A percentile compares a stretch with the other conserved stretches of the same genome.
Conservation (phyloP, 2,888 invertebrate species). For the Notocelia uddmanniana region DNA sequence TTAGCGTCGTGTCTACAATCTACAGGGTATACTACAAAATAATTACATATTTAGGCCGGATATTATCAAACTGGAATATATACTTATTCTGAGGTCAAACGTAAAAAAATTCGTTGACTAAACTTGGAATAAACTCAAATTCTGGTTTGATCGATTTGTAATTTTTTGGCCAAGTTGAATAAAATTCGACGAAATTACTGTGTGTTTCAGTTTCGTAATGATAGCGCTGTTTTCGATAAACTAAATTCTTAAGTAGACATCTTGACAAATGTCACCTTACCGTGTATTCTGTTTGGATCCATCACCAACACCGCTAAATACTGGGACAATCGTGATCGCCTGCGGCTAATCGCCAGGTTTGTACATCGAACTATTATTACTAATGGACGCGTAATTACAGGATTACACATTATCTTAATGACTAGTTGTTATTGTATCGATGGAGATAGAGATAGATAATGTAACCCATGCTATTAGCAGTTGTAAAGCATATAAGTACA, state of each 20-base stretch:
- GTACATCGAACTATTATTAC: conserved; percentile 39
- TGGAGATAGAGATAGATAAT: conserved; percentile 12
- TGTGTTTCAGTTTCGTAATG: neutral
- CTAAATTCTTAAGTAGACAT: neutral
- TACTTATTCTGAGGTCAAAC: too few species aligned
- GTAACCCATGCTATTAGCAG: neutral
- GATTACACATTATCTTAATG: conserved; percentile 38
- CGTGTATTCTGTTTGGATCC: neutral
- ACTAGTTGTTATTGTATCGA: conserved; percentile 33
- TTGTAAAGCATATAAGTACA: conserved; percentile 5
- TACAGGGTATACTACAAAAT: too few species aligned
- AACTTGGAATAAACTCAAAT: too few species aligned
- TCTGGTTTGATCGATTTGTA: too few species aligned
- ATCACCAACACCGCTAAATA: neutral
- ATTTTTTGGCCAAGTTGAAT: too few species aligned
- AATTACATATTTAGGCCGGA: too few species aligned
- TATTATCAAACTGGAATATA: too few species aligned
- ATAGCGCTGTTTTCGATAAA: neutral
- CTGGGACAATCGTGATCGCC: conserved; percentile 38
- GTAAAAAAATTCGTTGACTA: too few species aligned
- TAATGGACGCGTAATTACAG: conserved; percentile 40
- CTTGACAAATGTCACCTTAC: neutral
- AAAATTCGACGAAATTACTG: neutral
- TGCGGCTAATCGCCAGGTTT: conserved; percentile 37
- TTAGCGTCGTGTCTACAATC: too few species aligned